Conservation (phyloP, 2,113 vertebrate genomes). For the Chlorodrepanis virens region DNA sequence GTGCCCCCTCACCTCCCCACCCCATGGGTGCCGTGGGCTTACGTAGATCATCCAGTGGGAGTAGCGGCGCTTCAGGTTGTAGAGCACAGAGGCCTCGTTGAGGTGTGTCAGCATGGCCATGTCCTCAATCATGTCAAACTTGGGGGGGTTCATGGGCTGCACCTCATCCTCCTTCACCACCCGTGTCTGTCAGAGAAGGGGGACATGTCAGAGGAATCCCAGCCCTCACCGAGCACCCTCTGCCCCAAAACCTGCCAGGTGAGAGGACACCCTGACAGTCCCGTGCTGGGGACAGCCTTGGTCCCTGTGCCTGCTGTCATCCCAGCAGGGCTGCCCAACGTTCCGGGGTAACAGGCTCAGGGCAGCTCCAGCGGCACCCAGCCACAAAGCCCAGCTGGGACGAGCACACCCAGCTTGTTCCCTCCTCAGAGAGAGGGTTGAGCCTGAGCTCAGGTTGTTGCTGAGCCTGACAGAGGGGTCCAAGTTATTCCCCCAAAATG, state of each 20-base stretch:
- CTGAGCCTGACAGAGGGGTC: fast-evolving
- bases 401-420: background rate
- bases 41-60: conserved; percentile 94
- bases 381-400: background rate
- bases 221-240: fast-evolving
- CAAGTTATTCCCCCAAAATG: background rate
- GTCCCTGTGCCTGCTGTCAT: fast-evolving
- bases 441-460: too few relatives aligned
- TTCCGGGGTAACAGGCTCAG: background rate
- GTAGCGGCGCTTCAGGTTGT: conserved; percentile 87
- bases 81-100: conserved; percentile 87
- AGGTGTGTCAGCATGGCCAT: conserved; percentile 96
- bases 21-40: background rate
- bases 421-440: background rate
- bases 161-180: conserved; percentile 83
- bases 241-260: fast-evolving
- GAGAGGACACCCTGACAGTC: background rate
- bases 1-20: fast-evolving
- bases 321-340: fast-evolving
- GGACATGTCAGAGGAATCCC: fast-evolving
- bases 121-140: conserved; percentile 92
- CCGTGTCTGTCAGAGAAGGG: conserved; percentile 63
- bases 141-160: conserved; percentile 92
- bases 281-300: background rate
- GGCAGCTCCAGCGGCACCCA: background rate